Conservation (phyloP, 2,888 invertebrate genomes). For the Cabera pusaria region DNA sequence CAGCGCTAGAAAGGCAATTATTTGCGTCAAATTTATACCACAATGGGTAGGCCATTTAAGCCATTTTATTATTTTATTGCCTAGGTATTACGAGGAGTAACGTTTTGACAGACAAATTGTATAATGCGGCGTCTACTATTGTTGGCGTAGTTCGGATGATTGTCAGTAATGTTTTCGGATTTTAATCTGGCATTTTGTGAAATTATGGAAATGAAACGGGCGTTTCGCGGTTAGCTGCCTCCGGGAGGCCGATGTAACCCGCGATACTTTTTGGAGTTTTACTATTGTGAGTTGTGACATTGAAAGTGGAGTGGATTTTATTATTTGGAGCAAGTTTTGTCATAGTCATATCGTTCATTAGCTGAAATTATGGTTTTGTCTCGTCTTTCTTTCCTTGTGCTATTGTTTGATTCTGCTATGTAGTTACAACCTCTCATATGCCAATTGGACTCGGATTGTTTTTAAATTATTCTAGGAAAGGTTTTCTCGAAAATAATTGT, state of each 20-base stretch:
- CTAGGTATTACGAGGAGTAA: constrained; percentile 44
- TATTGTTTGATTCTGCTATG: too few species aligned
- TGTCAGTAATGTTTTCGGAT: constrained; percentile 74
- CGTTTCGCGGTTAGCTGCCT: constrained; percentile 77
- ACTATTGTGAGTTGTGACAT: constrained; percentile 60
- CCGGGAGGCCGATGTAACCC: constrained; percentile 44
- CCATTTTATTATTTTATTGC: constrained; percentile 45
- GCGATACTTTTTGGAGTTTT: constrained; percentile 58
- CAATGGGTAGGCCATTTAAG: constrained; percentile 41
- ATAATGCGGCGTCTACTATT: constrained; percentile 63
- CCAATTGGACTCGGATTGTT: too few species aligned
- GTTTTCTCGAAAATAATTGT: too few species aligned
- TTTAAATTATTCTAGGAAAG: too few species aligned
- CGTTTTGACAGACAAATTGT: constrained; percentile 79
- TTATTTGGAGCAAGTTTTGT: constrained; percentile 28
- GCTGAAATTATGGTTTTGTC: too few species aligned
- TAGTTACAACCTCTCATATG: too few species aligned
- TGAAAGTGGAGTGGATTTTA: constrained; percentile 53
- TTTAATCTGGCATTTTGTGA: constrained; percentile 77
- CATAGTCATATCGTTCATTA: constrained; percentile 5
- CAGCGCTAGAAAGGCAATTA: constrained; percentile 40
- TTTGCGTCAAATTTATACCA: constrained; percentile 45
- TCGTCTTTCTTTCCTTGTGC: too few species aligned
- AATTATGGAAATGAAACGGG: constrained; percentile 79
- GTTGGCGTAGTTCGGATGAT: constrained; percentile 60